These are phyloP conservation scores for Cyprinus carpio DNA, from an alignment of 2,113 vertebrate genomes.

Conservation along the genomic window DNA sequence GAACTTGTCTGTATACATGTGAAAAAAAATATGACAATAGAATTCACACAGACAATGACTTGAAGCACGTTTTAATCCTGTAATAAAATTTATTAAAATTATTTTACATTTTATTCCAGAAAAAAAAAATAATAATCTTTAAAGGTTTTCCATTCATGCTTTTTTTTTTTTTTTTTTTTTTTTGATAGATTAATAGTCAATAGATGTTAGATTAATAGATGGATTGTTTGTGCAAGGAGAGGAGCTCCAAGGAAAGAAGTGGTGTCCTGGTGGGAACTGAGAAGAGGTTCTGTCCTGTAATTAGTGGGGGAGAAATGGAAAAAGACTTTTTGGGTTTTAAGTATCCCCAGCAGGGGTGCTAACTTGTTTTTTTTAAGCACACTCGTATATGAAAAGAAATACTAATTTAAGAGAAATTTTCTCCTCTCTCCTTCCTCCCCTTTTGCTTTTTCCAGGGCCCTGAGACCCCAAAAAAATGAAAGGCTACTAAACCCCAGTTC, in stretches of 20 bases:
- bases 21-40: no score
- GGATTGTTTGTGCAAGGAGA: not conserved
- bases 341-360: slow-evolving; percentile 53
- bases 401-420: no score
- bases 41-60: no score
- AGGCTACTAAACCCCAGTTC: slow-evolving; percentile 28
- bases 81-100: no score
- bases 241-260: not conserved
- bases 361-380: slow-evolving; percentile 58
- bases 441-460: not conserved
- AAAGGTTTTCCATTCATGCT: no score
- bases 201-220: not conserved
- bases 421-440: no score
- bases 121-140: no score
- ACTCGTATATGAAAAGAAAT: no score
- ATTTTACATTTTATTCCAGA: no score
- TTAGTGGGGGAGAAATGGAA: slow-evolving; percentile 38
- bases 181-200: not conserved
- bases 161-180: no score
- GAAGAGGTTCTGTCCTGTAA: slow-evolving; percentile 27
- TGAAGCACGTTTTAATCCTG: no score
- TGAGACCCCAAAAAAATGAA: slow-evolving; percentile 1
- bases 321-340: slow-evolving; percentile 47
- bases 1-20: no score
- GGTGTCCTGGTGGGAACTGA: not conserved